Evolutionary conservation across 2,888 invertebrate genomes (phyloP), one percentile per base, ranked within the genome.

Genomic region (Eupelmus urozonus): DNA sequence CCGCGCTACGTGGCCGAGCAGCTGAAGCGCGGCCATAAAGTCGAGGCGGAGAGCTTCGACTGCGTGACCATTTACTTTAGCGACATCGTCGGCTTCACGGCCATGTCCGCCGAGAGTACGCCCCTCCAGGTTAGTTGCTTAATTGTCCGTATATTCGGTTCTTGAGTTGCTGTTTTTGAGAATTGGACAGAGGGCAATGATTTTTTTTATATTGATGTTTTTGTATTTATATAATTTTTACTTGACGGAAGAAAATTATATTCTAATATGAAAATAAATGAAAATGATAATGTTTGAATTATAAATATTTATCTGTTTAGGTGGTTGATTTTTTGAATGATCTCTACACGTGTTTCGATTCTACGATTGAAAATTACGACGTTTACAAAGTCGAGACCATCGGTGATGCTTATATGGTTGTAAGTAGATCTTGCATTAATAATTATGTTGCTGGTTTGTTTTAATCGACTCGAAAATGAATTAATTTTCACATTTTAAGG

Each of bases 351-450:
- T 95, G 96, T 85, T 98, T 98, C 86, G 98, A 98, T 89, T 96
- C 97, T 0, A 97, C 97, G 81, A 95, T 98, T 85, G 97, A 96
- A 85, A 94, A 96, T 88, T 98, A 96, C 86, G 96, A 97, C 85
- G 97, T 97, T 0, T 97, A 97, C 90, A 98, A 98, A 92, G 97
- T 97, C 69, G 96, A 96, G 90, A 96, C 96, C 0, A 97, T 97
- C 74, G 97, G 97, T 1, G 97, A 97, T 87, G 97, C 97, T 0
- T 97, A 97, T 85, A 97, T 97, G 97, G 96, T 96, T 88, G 96
- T 95, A 89, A 92, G 93, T 92, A 78, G 27, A 63, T n/a, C n/a
- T 66, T 4, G 16, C 4, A 20, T 57, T 65, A n/a, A n/a, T 62
- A 45, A 29, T 63, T 25, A 0, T 25, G 57, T 0, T 18, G 11